A percentile compares a stretch with the other conserved stretches of the same genome.
These are phyloP conservation scores for Struthidea cinerea DNA, from an alignment of 2,113 vertebrate genomes.

Conservation along the genomic window DNA sequence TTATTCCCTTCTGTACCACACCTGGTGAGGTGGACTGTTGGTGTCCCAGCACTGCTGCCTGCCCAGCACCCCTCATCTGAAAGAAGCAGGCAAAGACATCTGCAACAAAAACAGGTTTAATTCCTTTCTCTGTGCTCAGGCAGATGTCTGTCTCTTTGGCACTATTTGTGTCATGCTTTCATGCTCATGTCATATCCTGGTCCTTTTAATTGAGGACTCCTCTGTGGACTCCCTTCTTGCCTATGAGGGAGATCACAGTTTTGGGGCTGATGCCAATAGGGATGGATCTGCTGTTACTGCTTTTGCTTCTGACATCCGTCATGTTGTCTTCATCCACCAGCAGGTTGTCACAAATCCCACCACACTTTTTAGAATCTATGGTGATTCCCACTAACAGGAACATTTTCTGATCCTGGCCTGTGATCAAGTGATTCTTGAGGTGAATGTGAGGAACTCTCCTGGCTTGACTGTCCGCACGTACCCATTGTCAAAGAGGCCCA, in stretches of 20 bases:
- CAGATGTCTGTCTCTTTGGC: neutral
- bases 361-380: conserved; percentile 43
- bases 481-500: conserved; percentile 35
- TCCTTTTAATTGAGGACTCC: conserved; percentile 61
- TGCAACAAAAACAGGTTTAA: neutral
- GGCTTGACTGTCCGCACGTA: conserved; percentile 41
- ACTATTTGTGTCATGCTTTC: conserved; percentile 13
- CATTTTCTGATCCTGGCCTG: neutral
- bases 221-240: conserved; percentile 56
- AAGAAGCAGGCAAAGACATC: neutral
- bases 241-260: conserved; percentile 57
- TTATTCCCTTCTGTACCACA: neutral
- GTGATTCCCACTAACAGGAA: conserved; percentile 49
- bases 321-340: conserved; percentile 15
- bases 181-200: conserved; percentile 46
- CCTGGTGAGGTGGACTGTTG: neutral
- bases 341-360: conserved; percentile 58
- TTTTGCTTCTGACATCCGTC: conserved; percentile 58
- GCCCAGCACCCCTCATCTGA: neutral
- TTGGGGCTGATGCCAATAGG: conserved; percentile 47
- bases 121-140: neutral
- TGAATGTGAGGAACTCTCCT: conserved; percentile 41
- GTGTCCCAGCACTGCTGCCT: neutral
- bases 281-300: conserved; percentile 38
- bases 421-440: conserved; percentile 63